phyloP scores from a whole-genome alignment of 2,888 invertebrate genomes.

The Drosophila ustulata region DNA sequence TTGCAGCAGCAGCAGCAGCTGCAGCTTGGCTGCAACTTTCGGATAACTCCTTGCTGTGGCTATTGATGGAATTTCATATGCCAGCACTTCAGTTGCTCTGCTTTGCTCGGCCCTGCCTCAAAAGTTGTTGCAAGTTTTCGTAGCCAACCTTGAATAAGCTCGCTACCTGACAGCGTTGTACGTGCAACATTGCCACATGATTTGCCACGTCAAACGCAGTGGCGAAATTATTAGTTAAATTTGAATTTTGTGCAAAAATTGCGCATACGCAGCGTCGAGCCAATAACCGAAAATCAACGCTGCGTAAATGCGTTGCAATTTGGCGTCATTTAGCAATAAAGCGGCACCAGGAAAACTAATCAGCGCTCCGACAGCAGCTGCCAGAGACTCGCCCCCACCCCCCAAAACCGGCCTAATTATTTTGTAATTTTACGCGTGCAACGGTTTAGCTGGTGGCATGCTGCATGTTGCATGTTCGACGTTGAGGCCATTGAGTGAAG shows the following conservation, averaged over 20 bases:
- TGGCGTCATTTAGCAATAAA: conserved; percentile 27
- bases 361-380: conserved; percentile 31
- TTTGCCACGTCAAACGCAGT: conserved; percentile 9
- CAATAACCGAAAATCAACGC: conserved; percentile 44
- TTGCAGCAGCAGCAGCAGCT: conserved; percentile 56
- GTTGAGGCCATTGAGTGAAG: conserved; percentile 18
- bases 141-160: conserved; percentile 35
- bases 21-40: conserved; percentile 40
- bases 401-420: conserved; percentile 57
- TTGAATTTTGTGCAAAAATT: conserved; percentile 33
- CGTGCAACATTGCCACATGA: conserved; percentile 17
- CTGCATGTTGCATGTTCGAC: neutral
- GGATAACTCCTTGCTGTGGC: conserved; percentile 50
- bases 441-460: neutral
- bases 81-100: conserved; percentile 59
- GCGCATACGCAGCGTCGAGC: conserved; percentile 47
- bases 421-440: conserved; percentile 59
- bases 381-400: conserved; percentile 1
- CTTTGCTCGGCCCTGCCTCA: conserved; percentile 3
- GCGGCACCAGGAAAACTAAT: conserved; percentile 47
- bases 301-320: conserved; percentile 25
- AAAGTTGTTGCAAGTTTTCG: conserved; percentile 25
- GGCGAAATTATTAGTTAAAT: conserved; percentile 17
- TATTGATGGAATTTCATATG: conserved; percentile 71
- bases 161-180: neutral